Evolutionary conservation across 2,113 vertebrate genomes (phyloP).

Genomic region (Pitta sordida): DNA sequence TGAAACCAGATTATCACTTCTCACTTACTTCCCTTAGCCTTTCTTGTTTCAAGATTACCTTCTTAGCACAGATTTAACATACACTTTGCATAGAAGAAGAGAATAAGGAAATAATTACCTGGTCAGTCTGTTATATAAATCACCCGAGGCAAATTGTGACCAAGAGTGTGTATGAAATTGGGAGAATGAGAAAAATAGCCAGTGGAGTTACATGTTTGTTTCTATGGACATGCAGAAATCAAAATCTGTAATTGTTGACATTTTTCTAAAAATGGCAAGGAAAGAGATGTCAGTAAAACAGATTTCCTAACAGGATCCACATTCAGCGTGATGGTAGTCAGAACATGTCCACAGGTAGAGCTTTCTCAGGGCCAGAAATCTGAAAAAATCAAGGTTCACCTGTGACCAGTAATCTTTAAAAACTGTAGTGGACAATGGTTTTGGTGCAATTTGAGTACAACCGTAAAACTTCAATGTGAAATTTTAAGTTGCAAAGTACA

Average conservation of each 20-base stretch:
- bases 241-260: neutral
- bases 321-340: neutral
- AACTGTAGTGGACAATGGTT: neutral
- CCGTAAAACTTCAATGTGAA: neutral
- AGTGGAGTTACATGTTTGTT: neutral
- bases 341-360: neutral
- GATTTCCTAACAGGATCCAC: neutral
- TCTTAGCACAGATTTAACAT: neutral
- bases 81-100: neutral
- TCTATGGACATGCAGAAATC: neutral
- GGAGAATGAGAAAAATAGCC: neutral
- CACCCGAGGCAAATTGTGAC: neutral
- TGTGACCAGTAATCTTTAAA: neutral
- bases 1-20: neutral
- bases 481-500: neutral
- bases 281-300: neutral
- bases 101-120: neutral
- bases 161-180: neutral
- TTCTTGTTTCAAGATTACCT: neutral
- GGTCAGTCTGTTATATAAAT: neutral
- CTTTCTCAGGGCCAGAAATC: neutral
- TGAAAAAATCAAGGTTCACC: neutral
- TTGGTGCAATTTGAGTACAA: neutral
- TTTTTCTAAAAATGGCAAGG: neutral
- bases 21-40: neutral